A percentile compares a stretch with the other conserved stretches of the same genome.
Conservation (phyloP, 2,113 vertebrate genomes). For the Lampris incognitus region DNA sequence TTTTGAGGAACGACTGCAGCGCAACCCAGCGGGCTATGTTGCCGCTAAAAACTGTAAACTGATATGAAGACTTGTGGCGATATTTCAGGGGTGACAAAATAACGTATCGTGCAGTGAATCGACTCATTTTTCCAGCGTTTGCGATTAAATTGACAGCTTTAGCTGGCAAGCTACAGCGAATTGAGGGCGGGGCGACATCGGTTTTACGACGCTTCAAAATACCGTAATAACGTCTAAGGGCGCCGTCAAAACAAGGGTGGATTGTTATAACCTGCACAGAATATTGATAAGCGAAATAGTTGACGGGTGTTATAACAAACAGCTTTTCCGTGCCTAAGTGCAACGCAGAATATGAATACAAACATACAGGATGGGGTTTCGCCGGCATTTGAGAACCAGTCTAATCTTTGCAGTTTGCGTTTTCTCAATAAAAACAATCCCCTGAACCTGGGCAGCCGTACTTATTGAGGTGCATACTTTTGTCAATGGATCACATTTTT, state of each 20-base stretch:
- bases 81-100: background rate
- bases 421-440: too few species aligned
- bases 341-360: too few species aligned
- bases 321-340: too few species aligned
- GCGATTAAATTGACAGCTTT: constrained; percentile 30
- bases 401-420: too few species aligned
- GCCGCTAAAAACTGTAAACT: background rate
- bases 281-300: too few species aligned
- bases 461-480: too few species aligned
- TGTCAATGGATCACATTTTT: too few species aligned
- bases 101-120: background rate
- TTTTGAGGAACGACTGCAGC: background rate
- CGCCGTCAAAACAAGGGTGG: background rate
- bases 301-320: too few species aligned
- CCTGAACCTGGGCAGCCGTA: too few species aligned
- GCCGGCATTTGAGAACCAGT: too few species aligned
- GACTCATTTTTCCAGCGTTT: background rate
- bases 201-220: constrained; percentile 35
- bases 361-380: too few species aligned
- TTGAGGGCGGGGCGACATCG: background rate
- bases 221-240: constrained; percentile 58
- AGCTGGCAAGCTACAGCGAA: constrained; percentile 18
- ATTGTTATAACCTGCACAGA: too few species aligned
- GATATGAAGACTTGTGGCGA: background rate
- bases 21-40: background rate